Conservation (phyloP, 2,797 vertebrate species). For the Paramormyrops hopkinsi region DNA sequence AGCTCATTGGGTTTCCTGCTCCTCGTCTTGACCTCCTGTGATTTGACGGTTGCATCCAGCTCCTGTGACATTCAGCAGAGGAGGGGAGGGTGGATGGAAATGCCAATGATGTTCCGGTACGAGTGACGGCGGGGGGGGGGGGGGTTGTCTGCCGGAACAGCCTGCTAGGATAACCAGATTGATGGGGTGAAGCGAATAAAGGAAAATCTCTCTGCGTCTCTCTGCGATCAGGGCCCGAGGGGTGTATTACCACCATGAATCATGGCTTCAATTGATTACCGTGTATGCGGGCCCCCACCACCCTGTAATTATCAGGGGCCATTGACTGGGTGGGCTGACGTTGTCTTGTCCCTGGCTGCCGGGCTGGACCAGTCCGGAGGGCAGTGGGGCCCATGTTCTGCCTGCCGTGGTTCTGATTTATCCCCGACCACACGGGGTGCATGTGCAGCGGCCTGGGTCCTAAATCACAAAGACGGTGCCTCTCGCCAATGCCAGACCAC, state of each 20-base stretch:
- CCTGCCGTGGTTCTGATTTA: neutral
- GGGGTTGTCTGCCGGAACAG: neutral
- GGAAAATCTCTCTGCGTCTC: neutral
- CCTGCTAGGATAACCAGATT: neutral
- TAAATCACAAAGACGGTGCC: constrained; percentile 13
- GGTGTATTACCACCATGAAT: constrained; percentile 8
- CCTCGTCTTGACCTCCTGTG: neutral
- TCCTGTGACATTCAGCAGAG: neutral
- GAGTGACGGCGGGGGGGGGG: neutral
- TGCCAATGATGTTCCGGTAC: neutral
- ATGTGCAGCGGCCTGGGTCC: neutral
- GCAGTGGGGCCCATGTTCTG: neutral
- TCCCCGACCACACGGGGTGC: neutral
- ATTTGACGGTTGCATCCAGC: neutral
- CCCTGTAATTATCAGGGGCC: neutral
- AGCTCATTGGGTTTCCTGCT: neutral
- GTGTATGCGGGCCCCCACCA: neutral
- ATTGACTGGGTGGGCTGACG: neutral
- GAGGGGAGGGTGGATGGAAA: constrained; percentile 9
- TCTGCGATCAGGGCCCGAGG: neutral
- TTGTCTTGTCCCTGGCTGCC: neutral
- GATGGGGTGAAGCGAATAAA: neutral
- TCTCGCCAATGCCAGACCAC: constrained; percentile 20
- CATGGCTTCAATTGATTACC: constrained; percentile 1
- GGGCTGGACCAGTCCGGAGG: neutral